Conservation (phyloP, 1,140 invertebrate species). For the Harpegnathos saltator region DNA sequence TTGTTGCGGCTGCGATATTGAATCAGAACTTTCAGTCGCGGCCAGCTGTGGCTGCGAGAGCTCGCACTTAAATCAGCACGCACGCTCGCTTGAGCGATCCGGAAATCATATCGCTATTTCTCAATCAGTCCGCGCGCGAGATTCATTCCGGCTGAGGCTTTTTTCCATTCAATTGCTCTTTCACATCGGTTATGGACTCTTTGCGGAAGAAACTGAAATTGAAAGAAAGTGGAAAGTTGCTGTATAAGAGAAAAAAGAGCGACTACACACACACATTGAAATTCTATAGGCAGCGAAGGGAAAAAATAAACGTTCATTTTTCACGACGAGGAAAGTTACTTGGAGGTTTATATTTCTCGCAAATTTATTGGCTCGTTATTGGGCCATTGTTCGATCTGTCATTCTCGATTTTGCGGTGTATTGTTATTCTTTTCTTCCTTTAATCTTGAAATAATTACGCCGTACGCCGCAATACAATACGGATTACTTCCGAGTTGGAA, state of each 20-base stretch:
- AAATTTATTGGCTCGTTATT: background rate
- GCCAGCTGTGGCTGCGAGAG: background rate
- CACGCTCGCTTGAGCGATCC: background rate
- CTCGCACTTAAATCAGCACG: constrained; percentile 29
- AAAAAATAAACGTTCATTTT: too few relatives aligned
- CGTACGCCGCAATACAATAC: background rate
- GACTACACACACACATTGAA: too few relatives aligned
- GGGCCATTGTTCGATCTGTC: constrained; percentile 6
- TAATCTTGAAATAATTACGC: background rate
- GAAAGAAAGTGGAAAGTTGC: background rate
- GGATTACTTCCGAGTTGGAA: background rate
- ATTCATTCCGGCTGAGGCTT: constrained; percentile 5
- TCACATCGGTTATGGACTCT: too few relatives aligned
- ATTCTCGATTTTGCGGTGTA: background rate
- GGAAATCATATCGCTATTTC: constrained; percentile 10
- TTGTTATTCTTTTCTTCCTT: too few relatives aligned
- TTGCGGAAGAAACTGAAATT: background rate
- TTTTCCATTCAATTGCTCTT: background rate
- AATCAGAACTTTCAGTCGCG: constrained; percentile 12
- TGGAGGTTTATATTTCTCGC: too few relatives aligned
- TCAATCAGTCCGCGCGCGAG: constrained; percentile 32
- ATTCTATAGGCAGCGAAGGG: too few relatives aligned
- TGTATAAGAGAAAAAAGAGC: too few relatives aligned
- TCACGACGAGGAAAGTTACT: too few relatives aligned
- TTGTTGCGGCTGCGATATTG: constrained; percentile 14